Percentiles rank a stretch among this genome's conserved stretches.
These are phyloP conservation scores for Tricholaema leucomelas DNA, from an alignment of 2,113 vertebrate species.

Conservation along the genomic window DNA sequence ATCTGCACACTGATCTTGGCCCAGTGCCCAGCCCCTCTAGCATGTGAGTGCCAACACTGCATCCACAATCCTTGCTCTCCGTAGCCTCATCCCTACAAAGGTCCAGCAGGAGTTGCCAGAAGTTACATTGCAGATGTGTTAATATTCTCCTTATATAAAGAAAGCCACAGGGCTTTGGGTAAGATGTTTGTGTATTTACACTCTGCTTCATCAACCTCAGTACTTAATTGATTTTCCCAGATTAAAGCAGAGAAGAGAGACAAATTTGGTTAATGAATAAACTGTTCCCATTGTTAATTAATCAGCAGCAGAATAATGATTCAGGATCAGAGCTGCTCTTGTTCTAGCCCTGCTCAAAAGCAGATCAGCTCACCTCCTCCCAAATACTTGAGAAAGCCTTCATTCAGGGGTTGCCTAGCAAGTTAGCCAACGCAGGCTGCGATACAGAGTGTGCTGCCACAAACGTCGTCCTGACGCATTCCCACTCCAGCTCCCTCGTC, in stretches of 20 bases:
- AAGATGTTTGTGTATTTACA: slow-evolving; percentile 12
- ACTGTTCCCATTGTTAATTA: slow-evolving; percentile 60
- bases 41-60: background rate
- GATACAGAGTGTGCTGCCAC: slow-evolving; percentile 23
- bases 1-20: background rate
- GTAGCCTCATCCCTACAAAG: background rate
- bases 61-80: background rate
- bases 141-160: background rate
- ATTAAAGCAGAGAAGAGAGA: slow-evolving; percentile 28
- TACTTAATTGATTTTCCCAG: slow-evolving; percentile 48
- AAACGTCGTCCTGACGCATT: slow-evolving; percentile 49
- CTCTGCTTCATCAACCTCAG: slow-evolving; percentile 6
- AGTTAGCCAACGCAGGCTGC: slow-evolving; percentile 12
- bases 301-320: slow-evolving; percentile 18
- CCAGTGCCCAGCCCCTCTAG: background rate
- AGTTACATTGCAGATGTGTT: background rate
- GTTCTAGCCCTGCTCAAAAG: slow-evolving; percentile 28
- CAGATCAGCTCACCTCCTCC: slow-evolving; percentile 42
- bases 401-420: slow-evolving; percentile 61
- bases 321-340: slow-evolving; percentile 48
- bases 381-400: slow-evolving; percentile 41
- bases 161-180: background rate
- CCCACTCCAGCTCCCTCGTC: slow-evolving; percentile 20
- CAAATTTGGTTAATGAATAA: slow-evolving; percentile 53
- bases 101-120: background rate